phyloP scores from a whole-genome alignment of 2,888 invertebrate genomes.

The Pogonocherus hispidulus region DNA sequence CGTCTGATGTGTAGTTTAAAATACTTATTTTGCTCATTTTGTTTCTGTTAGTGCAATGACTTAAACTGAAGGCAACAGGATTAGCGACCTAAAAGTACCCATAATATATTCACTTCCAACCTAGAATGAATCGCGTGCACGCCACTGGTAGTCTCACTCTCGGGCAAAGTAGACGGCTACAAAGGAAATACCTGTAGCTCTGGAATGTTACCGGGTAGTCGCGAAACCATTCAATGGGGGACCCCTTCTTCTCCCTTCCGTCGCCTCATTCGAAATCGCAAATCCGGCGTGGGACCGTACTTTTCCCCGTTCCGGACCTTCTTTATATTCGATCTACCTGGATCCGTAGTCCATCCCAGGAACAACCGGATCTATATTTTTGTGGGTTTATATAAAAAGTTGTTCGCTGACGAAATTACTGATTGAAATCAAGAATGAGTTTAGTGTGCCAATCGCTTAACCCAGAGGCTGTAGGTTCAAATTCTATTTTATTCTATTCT shows the following conservation, averaged over 20 bases:
- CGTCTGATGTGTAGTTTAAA: too few relatives aligned
- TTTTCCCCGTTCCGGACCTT: conserved; percentile 4
- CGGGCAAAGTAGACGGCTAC: conserved; percentile 48
- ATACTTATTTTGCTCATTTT: too few relatives aligned
- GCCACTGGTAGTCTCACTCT: conserved; percentile 24
- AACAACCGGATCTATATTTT: conserved; percentile 16
- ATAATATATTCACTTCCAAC: too few relatives aligned
- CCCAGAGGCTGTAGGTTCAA: too few relatives aligned
- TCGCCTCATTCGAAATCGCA: not conserved
- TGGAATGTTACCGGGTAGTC: conserved; percentile 53
- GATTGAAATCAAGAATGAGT: not conserved
- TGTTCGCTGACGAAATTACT: not conserved
- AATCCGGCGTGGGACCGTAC: conserved; percentile 10
- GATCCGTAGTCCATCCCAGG: conserved; percentile 2
- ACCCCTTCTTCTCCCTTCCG: not conserved
- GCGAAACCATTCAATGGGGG: conserved; percentile 21
- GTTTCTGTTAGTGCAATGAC: too few relatives aligned
- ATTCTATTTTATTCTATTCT: too few relatives aligned
- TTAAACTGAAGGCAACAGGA: too few relatives aligned
- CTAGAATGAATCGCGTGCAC: not conserved
- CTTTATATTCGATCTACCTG: conserved; percentile 16
- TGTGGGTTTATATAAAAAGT: not conserved
- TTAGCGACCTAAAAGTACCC: too few relatives aligned
- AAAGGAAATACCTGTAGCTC: conserved; percentile 62
- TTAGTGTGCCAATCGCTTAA: too few relatives aligned